A percentile compares a stretch with the other conserved stretches of the same genome.
These are phyloP conservation scores for Arctocebus calabarensis DNA, from an alignment of 2,797 vertebrate species.

Conservation along the genomic window DNA sequence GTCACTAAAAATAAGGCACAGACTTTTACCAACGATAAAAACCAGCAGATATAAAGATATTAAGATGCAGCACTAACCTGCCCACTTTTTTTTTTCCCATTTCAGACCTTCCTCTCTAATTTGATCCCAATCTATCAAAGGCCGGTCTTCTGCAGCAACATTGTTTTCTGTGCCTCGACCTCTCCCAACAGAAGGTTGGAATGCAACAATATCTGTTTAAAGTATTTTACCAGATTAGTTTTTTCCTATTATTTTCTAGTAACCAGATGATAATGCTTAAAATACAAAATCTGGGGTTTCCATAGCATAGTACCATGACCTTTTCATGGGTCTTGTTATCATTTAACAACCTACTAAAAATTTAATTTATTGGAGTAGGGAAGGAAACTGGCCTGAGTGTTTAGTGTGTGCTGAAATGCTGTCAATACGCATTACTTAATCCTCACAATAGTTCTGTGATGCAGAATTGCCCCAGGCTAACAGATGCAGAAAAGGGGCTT, in stretches of 20 bases:
- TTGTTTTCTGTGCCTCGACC: conserved; percentile 20
- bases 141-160: conserved; percentile 34
- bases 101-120: conserved; percentile 92
- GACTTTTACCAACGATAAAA: not conserved
- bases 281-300: conserved; percentile 28
- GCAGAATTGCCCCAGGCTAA: not conserved
- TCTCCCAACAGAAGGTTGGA: conserved; percentile 83
- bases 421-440: not conserved
- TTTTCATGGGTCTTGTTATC: not conserved
- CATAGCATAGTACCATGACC: not conserved
- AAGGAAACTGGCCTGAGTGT: conserved; percentile 5
- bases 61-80: conserved; percentile 89
- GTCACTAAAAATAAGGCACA: not conserved
- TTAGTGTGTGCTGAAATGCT: not conserved
- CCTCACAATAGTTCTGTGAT: not conserved
- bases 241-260: not conserved
- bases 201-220: conserved; percentile 70
- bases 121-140: conserved; percentile 92
- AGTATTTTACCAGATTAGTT: conserved; percentile 61
- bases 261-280: not conserved
- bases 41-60: not conserved
- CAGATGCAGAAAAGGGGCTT: not conserved
- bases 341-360: not conserved
- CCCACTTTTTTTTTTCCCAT: conserved; percentile 95
- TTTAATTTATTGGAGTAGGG: not conserved